Evolutionary conservation across 2,888 invertebrate genomes (phyloP).

Genomic region (Heteropelma amictum): DNA sequence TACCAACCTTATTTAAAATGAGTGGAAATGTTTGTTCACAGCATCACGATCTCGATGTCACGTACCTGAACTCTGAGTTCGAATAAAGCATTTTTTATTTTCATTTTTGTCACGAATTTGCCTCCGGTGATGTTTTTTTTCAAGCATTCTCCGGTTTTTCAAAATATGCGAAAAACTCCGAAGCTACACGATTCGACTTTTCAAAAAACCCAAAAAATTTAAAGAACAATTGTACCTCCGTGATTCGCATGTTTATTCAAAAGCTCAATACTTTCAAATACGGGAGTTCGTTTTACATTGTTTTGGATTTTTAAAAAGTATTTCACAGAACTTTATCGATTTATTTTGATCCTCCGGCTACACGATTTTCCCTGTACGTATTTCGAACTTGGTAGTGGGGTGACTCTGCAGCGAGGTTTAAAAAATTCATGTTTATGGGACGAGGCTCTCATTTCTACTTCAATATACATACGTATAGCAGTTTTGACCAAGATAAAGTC

Average conservation of each 20-base stretch:
- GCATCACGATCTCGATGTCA: neutral
- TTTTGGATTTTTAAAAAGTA: neutral
- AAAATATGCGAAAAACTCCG: neutral
- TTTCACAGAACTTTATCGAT: neutral
- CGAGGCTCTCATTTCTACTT: conserved; percentile 23
- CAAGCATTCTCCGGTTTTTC: too few species aligned
- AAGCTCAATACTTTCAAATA: too few species aligned
- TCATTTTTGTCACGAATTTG: neutral
- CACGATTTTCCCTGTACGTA: neutral
- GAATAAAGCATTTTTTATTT: neutral
- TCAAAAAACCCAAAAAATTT: too few species aligned
- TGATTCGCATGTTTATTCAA: too few species aligned
- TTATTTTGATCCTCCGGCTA: neutral
- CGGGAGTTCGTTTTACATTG: neutral
- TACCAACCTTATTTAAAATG: neutral
- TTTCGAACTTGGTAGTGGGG: neutral
- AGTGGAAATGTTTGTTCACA: conserved; percentile 9
- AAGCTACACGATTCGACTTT: too few species aligned
- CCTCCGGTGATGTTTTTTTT: neutral
- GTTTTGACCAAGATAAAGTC: neutral
- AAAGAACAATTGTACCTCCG: too few species aligned
- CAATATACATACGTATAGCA: neutral
- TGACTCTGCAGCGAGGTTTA: conserved; percentile 4
- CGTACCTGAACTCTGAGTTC: neutral
- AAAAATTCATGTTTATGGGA: conserved; percentile 27